Evolutionary conservation across 2,113 vertebrate genomes (phyloP), one percentile per base, ranked within the genome.

Genomic region (Hydrochoerus hydrochaeris): DNA sequence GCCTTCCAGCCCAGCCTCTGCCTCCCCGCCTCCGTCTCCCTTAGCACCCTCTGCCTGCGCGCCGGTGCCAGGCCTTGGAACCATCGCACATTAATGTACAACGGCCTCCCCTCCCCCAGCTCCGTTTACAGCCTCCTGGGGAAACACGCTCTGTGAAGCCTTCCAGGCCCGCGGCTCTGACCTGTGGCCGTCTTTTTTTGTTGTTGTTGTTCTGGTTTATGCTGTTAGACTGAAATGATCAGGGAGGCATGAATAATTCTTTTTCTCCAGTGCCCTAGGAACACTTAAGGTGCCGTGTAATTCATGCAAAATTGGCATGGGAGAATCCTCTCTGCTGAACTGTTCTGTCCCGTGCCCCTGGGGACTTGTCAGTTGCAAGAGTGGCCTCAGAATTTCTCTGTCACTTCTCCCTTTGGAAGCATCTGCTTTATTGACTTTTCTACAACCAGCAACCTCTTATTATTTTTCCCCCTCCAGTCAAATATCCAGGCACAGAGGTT

Each of bases 351-450:
- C 19, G 1, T 82, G 14, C 30, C 75, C 91, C 41, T 16, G n/a
- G 60, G 96, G 71, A 89, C 54, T 5, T 44, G 41, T 90, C 95
- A 88, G 69, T 44, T 89, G 30, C 6, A 30, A 95, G 96, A 95
- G 94, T 83, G 85, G 69, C 54, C 82, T 90, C 84, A 65, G 87
- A 93, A 85, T 77, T 71, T 75, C 57, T 30, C 63, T 22, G 32
- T 82, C 87, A 81, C 28, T 62, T 58, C 54, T 82, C 67, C 69
- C 46, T 62, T 92, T 92, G 80, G 82, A 95, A 85, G 44, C 93
- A 97, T 96, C 88, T 97, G 96, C 82, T 97, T 84, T 95, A 81
- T 92, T 78, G 82, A 82, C 91, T 95, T 95, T 95, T 85, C 90
- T 82, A 78, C 95, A 88, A 80, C 88, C 78, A 88, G 92, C 46